These are phyloP conservation scores for Epinephelus moara DNA, from an alignment of 2,113 vertebrate genomes.

Conservation along the genomic window DNA sequence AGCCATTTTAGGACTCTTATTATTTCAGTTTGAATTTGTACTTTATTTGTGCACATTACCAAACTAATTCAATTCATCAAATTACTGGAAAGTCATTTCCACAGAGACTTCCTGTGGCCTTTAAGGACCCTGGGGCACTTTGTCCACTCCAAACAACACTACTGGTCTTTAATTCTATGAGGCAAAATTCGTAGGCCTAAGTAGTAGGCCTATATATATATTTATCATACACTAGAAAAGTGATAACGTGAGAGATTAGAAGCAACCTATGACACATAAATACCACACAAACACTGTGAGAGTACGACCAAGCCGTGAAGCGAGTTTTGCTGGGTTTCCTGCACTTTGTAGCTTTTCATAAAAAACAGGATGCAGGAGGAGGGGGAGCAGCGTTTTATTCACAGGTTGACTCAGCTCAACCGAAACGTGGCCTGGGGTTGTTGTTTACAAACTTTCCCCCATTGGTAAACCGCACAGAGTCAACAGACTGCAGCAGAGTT, in stretches of 20 bases:
- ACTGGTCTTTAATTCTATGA: background rate
- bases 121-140: too few relatives aligned
- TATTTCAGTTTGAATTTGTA: background rate
- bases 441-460: conserved; percentile 62
- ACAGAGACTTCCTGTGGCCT: background rate
- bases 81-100: background rate
- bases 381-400: background rate
- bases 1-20: background rate
- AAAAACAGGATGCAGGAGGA: conserved; percentile 63
- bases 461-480: background rate
- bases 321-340: conserved; percentile 32
- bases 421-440: conserved; percentile 20
- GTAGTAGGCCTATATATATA: background rate
- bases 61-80: background rate
- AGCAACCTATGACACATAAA: background rate
- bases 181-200: too few relatives aligned
- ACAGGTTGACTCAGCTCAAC: conserved; percentile 38
- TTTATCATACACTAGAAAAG: background rate
- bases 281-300: background rate
- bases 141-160: background rate
- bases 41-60: background rate
- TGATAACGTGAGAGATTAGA: background rate
- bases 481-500: background rate
- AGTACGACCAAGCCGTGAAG: background rate
- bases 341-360: conserved; percentile 20